Percentiles rank a stretch among this genome's conserved stretches.
Conservation (phyloP, 2,888 invertebrate genomes). For the Drosophila imparisetae region DNA sequence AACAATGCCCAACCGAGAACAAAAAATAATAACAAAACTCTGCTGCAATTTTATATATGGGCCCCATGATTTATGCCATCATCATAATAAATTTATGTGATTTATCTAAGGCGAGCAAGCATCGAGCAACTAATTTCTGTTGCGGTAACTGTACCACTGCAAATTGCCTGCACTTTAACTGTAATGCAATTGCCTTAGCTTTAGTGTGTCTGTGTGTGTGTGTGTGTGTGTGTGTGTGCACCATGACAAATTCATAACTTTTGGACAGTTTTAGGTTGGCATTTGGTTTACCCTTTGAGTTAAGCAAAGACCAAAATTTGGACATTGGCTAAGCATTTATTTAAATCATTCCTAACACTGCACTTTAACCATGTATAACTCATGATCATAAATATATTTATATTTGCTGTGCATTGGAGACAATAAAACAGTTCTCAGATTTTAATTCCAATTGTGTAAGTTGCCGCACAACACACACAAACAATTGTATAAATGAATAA, state of each 20-base stretch:
- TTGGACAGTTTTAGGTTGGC: constrained; percentile 72
- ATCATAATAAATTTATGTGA: constrained; percentile 84
- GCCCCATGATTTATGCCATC: constrained; percentile 82
- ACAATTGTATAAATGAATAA: not conserved
- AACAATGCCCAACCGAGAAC: constrained; percentile 57
- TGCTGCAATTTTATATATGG: constrained; percentile 69
- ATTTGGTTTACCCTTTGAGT: constrained; percentile 37
- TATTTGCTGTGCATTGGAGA: not conserved
- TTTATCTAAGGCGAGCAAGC: constrained; percentile 73
- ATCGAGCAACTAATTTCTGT: constrained; percentile 24
- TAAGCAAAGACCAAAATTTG: constrained; percentile 14
- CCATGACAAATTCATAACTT: constrained; percentile 70
- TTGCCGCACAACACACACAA: too few species aligned
- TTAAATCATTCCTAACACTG: constrained; percentile 3
- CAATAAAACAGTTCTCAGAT: not conserved
- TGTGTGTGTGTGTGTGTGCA: constrained; percentile 14
- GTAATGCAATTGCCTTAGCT: constrained; percentile 35
- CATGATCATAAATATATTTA: not conserved
- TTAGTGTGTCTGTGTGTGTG: not conserved
- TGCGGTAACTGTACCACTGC: constrained; percentile 46
- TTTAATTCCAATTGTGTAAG: too few species aligned
- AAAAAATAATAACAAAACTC: constrained; percentile 23
- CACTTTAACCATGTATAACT: not conserved
- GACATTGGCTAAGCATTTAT: not conserved
- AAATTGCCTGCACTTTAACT: constrained; percentile 53